Evolutionary conservation across 1,140 invertebrate genomes (phyloP).

Genomic region (Drepana arcuata): DNA sequence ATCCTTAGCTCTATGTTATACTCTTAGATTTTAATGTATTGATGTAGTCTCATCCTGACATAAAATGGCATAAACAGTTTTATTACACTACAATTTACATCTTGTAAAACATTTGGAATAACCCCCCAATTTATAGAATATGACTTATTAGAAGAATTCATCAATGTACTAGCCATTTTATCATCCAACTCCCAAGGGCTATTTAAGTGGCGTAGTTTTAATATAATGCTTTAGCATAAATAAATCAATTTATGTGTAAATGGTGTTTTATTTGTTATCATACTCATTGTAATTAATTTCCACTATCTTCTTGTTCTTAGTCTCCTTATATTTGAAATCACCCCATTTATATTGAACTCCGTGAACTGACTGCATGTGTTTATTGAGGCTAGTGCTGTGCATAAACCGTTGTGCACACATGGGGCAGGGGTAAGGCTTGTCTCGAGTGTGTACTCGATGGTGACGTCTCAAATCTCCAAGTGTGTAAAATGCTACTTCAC

Average conservation of each 20-base stretch:
- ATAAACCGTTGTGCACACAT: slow-evolving; percentile 69
- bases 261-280: slow-evolving; percentile 16
- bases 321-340: slow-evolving; percentile 37
- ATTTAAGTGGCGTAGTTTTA: too few species aligned
- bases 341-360: slow-evolving; percentile 52
- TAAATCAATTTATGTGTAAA: slow-evolving; percentile 14
- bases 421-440: slow-evolving; percentile 74
- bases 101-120: too few species aligned
- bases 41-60: too few species aligned
- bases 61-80: too few species aligned
- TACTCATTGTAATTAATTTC: slow-evolving; percentile 2
- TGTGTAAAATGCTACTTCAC: slow-evolving; percentile 51
- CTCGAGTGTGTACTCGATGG: slow-evolving; percentile 67
- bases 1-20: too few species aligned
- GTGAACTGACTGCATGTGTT: slow-evolving; percentile 60
- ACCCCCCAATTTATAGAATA: too few species aligned
- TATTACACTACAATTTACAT: too few species aligned
- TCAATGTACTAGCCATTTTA: too few species aligned
- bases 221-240: slow-evolving; percentile 20
- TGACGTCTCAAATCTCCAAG: slow-evolving; percentile 58
- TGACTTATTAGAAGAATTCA: too few species aligned
- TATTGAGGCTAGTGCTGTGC: slow-evolving; percentile 60
- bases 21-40: too few species aligned
- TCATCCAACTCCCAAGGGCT: too few species aligned
- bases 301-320: slow-evolving; percentile 6